These are phyloP conservation scores for Lypha dubia DNA, from an alignment of 2,888 invertebrate genomes.

Conservation along the genomic window DNA sequence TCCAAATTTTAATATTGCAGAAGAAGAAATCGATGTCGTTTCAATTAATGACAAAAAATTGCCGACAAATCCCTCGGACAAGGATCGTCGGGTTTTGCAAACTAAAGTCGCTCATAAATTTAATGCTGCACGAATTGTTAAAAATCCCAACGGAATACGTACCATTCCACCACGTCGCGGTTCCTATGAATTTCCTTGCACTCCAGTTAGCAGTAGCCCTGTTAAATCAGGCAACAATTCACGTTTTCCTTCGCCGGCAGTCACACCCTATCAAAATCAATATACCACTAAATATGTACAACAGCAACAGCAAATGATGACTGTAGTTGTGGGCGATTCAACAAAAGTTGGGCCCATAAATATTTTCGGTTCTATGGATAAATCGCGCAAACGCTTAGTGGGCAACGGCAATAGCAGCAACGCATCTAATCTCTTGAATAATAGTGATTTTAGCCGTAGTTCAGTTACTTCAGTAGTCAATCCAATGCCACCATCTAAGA, in stretches of 20 bases:
- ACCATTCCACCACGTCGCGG: conserved; percentile 78
- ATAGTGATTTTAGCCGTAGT: conserved; percentile 79
- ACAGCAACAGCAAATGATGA: conserved; percentile 82
- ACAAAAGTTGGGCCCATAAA: conserved; percentile 59
- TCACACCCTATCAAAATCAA: conserved; percentile 78
- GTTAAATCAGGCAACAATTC: conserved; percentile 80
- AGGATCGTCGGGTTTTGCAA: conserved; percentile 87
- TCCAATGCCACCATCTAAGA: conserved; percentile 80
- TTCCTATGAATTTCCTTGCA: conserved; percentile 78
- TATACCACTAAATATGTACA: conserved; percentile 77
- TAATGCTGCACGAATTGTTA: conserved; percentile 78
- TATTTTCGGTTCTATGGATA: conserved; percentile 57
- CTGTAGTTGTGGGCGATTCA: conserved; percentile 41
- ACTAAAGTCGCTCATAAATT: conserved; percentile 86
- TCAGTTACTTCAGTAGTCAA: conserved; percentile 41
- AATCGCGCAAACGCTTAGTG: conserved; percentile 71
- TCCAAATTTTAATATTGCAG: no score
- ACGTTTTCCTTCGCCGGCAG: conserved; percentile 80
- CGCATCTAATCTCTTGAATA: conserved; percentile 32
- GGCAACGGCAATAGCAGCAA: conserved; percentile 28
- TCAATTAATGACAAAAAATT: conserved; percentile 86
- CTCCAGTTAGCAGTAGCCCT: conserved; percentile 81
- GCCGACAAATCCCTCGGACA: conserved; percentile 88
- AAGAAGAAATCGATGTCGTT: conserved; percentile 93
- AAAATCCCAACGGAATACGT: conserved; percentile 77